phyloP scores from a whole-genome alignment of 2,888 invertebrate genomes.

The Periphyllus acericola region DNA sequence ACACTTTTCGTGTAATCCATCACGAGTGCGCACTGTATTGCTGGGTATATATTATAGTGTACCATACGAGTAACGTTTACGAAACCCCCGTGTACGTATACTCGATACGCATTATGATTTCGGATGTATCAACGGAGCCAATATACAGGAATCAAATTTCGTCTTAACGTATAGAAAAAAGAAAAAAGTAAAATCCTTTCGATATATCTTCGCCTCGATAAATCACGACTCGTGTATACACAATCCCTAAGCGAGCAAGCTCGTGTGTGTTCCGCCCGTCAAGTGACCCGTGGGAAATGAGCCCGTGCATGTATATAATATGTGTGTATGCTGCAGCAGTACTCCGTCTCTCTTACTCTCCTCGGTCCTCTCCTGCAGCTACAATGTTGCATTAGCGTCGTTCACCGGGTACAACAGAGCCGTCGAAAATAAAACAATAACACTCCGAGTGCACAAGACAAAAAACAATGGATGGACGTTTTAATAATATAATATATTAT shows the following conservation, averaged over 20 bases:
- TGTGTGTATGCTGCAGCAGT: background rate
- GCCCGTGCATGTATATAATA: background rate
- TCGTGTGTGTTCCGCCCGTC: background rate
- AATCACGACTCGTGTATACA: constrained; percentile 42
- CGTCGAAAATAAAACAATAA: constrained; percentile 54
- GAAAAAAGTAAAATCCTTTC: background rate
- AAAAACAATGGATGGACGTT: constrained; percentile 47
- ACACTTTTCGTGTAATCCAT: no score
- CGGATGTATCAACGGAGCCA: background rate
- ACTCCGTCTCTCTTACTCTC: background rate
- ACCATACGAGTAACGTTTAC: no score
- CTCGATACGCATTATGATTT: background rate
- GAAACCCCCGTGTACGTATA: no score
- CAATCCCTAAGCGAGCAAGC: background rate
- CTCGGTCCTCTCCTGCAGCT: background rate
- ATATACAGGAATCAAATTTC: background rate
- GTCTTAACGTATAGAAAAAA: background rate
- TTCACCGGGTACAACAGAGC: background rate
- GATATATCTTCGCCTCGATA: background rate
- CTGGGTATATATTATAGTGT: no score
- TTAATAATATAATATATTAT: constrained; percentile 31
- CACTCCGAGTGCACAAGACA: background rate
- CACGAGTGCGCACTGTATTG: no score
- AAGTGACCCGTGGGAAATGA: constrained; percentile 55
- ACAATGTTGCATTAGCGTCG: constrained; percentile 14